These are phyloP conservation scores for Myoxocephalus aenaeus DNA, from an alignment of 2,797 vertebrate species.

Conservation along the genomic window DNA sequence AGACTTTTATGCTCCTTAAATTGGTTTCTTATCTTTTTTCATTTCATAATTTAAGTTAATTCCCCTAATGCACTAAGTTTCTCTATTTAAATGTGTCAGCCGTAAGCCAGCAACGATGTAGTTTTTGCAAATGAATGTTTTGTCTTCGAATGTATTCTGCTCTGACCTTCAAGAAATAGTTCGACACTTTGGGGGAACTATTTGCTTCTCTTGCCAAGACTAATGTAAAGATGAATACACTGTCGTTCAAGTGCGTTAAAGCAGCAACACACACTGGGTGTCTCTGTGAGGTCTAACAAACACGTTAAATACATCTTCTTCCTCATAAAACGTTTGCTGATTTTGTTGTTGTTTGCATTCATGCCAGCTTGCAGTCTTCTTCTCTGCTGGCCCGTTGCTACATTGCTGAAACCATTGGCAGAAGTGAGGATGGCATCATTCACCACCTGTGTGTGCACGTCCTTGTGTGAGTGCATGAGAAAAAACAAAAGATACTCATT, in stretches of 20 bases:
- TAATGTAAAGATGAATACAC: background rate
- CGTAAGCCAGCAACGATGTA: background rate
- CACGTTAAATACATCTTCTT: background rate
- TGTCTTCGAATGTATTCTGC: background rate
- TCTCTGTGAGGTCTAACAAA: background rate
- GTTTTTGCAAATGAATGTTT: background rate
- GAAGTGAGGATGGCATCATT: background rate
- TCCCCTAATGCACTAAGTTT: background rate
- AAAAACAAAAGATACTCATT: background rate
- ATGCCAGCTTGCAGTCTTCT: background rate
- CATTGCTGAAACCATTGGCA: background rate
- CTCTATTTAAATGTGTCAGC: background rate
- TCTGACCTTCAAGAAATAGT: background rate
- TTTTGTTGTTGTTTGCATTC: background rate
- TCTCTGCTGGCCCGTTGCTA: background rate
- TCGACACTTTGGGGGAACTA: background rate
- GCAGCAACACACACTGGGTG: background rate
- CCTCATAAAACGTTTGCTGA: background rate
- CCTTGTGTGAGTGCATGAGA: background rate
- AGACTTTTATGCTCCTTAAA: background rate
- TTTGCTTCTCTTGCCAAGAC: background rate
- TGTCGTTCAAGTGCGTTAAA: background rate
- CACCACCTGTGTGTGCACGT: background rate
- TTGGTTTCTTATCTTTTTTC: constrained; percentile 3
- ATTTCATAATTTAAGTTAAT: background rate